phyloP scores from a whole-genome alignment of 2,888 invertebrate species.

The Caenorhabditis japonica region DNA sequence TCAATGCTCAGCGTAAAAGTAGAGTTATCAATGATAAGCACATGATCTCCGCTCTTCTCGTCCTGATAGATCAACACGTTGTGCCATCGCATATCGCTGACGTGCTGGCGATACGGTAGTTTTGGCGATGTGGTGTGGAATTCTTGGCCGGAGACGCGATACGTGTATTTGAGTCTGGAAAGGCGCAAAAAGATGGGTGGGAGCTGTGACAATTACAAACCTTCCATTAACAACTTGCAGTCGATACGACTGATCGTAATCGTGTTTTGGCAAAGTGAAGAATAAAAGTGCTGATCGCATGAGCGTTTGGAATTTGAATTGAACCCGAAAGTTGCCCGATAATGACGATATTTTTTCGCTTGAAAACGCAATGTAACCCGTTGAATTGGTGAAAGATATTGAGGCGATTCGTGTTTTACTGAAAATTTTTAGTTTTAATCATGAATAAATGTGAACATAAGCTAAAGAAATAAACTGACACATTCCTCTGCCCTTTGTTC shows the following conservation, averaged over 20 bases:
- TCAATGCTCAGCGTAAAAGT: slow-evolving; percentile 50
- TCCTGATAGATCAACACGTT: slow-evolving; percentile 64
- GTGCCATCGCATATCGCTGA: slow-evolving; percentile 71
- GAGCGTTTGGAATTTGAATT: slow-evolving; percentile 73
- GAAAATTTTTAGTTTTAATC: slow-evolving; percentile 16
- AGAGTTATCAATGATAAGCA: slow-evolving; percentile 67
- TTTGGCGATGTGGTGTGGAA: slow-evolving; percentile 56
- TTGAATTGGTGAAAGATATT: slow-evolving; percentile 65
- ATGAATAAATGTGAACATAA: not conserved
- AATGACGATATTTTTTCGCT: slow-evolving; percentile 54
- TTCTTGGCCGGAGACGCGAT: slow-evolving; percentile 52
- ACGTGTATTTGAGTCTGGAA: slow-evolving; percentile 64
- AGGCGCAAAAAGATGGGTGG: not conserved
- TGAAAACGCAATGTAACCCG: slow-evolving; percentile 60
- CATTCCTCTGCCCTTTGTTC: slow-evolving; percentile 61
- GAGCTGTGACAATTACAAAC: too few relatives aligned
- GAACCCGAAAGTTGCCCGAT: slow-evolving; percentile 65
- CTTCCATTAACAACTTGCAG: slow-evolving; percentile 62
- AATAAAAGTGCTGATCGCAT: slow-evolving; percentile 62
- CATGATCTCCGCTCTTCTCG: slow-evolving; percentile 57
- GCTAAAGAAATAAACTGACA: slow-evolving; percentile 40
- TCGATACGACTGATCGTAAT: slow-evolving; percentile 51
- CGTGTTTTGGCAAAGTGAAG: slow-evolving; percentile 54
- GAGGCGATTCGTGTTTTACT: slow-evolving; percentile 59
- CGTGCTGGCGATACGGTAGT: slow-evolving; percentile 57